A percentile compares a stretch with the other conserved stretches of the same genome.
phyloP scores from a whole-genome alignment of 2,888 invertebrate species.

The Crematogaster levior region DNA sequence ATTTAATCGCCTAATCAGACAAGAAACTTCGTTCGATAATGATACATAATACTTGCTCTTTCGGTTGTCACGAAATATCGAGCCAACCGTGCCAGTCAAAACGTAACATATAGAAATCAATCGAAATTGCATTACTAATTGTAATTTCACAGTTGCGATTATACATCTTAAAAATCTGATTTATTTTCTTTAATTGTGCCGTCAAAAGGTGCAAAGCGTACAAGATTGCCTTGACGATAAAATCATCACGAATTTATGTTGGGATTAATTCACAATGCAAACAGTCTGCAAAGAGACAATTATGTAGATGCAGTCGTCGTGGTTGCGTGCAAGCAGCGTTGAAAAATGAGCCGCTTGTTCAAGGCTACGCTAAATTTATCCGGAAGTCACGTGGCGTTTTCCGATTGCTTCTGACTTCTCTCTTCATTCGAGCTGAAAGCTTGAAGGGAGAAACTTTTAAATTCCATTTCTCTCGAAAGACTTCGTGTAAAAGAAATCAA shows the following conservation, averaged over 20 bases:
- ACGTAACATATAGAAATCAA: background rate
- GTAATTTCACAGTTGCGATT: background rate
- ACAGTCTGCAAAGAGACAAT: slow-evolving; percentile 39
- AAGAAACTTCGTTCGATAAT: background rate
- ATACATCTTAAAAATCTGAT: background rate
- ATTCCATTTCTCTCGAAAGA: slow-evolving; percentile 15
- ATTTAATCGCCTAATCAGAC: slow-evolving; percentile 5
- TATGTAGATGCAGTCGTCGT: slow-evolving; percentile 42
- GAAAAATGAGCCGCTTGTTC: slow-evolving; percentile 47
- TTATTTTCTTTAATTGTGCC: background rate
- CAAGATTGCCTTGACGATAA: background rate
- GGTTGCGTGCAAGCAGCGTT: slow-evolving; percentile 7
- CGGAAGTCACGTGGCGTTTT: slow-evolving; percentile 64
- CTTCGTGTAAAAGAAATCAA: background rate
- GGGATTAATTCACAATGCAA: background rate
- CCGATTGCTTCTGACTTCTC: slow-evolving; percentile 19
- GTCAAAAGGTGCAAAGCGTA: background rate
- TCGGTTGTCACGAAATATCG: slow-evolving; percentile 35
- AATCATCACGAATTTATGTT: background rate
- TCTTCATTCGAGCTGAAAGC: background rate
- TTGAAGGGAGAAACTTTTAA: slow-evolving; percentile 25
- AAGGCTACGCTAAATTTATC: slow-evolving; percentile 62
- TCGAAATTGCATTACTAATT: slow-evolving; percentile 7
- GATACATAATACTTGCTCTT: background rate
- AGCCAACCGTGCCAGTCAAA: background rate